Base-by-base conservation (phyloP, 2,888 invertebrate species). In the Cephus rjabovi region DNA sequence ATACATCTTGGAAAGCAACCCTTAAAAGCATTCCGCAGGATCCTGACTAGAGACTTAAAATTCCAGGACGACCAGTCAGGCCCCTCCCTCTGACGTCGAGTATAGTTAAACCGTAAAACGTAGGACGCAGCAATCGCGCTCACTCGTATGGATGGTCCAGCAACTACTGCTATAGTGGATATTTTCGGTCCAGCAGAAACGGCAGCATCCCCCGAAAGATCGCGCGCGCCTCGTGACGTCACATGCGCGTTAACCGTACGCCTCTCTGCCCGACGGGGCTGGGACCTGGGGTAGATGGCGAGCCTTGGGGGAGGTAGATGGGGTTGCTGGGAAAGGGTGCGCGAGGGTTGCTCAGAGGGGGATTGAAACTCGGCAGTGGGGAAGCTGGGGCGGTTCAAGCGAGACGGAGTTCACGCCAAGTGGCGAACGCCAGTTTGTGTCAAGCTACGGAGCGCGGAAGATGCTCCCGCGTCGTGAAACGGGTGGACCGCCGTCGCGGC, bases 371-470 rank as follows among this genome's bases (percentile, higher is more conserved):
- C 76, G 78, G 77, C 79, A 79, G 78, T 79, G 75, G 80, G 87
- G 87, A 87, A 86, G 88, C 87, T 87, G 86, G 88, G 85, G 84
- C 83, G 87, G 85, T 87, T 86, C 84, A 84, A 86, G 86, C 83
- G 84, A 85, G 82, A 85, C 83, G 85, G 86, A 87, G 86, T 89
- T 88, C 87, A 88, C 85, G 87, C 85, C 85, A 86, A 89, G 87
- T 88, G 85, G 87, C 85, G 84, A 83, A 83, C 84, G 83, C 85
- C 85, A 91, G 91, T 91, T 91, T 90, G 90, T 90, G 90, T 89
- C 90, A 88, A 90, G 89, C 89, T 87, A 89, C 89, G 87, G 87
- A 89, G 89, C 86, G 87, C 88, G 88, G 86, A 90, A 89, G 89
- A 89, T 90, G 91, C 86, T 89, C 88, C 87, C 87, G 87, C 84